phyloP scores from a whole-genome alignment of 2,888 invertebrate genomes.

The Dryococelus australis region DNA sequence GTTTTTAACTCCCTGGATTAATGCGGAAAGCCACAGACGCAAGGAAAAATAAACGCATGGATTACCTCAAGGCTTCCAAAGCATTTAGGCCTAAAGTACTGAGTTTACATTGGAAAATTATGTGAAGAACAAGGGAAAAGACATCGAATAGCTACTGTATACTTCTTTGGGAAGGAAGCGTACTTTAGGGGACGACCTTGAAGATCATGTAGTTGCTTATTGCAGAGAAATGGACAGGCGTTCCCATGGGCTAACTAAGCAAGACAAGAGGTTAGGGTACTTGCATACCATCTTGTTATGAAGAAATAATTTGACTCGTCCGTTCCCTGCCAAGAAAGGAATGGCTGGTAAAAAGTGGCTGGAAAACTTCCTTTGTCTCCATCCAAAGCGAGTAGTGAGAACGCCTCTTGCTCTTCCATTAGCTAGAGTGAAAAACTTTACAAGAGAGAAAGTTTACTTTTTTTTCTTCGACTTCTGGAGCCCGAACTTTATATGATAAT shows the following conservation, averaged over 20 bases:
- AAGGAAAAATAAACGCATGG: background rate
- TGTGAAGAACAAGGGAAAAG: constrained; percentile 38
- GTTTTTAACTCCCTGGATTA: background rate
- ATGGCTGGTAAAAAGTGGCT: constrained; percentile 43
- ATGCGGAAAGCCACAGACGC: constrained; percentile 7
- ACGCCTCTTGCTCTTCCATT: constrained; percentile 40
- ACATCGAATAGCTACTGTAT: background rate
- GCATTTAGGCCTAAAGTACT: background rate
- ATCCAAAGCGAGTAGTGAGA: constrained; percentile 40
- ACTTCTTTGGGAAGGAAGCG: background rate
- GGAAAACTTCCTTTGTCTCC: constrained; percentile 40
- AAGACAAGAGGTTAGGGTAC: background rate
- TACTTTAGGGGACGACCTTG: background rate
- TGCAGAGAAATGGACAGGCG: too few species aligned
- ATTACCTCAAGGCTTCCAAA: constrained; percentile 18
- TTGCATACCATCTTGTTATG: constrained; percentile 4
- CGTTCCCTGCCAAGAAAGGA: background rate
- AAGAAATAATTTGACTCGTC: constrained; percentile 19
- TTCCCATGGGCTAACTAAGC: background rate
- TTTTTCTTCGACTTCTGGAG: constrained; percentile 27
- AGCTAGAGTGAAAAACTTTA: constrained; percentile 34
- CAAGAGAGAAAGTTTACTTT: background rate
- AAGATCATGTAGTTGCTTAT: background rate
- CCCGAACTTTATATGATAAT: constrained; percentile 30
- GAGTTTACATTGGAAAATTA: constrained; percentile 22